These are phyloP conservation scores for Silurus glanis DNA, from an alignment of 2,113 vertebrate genomes.

Conservation along the genomic window DNA sequence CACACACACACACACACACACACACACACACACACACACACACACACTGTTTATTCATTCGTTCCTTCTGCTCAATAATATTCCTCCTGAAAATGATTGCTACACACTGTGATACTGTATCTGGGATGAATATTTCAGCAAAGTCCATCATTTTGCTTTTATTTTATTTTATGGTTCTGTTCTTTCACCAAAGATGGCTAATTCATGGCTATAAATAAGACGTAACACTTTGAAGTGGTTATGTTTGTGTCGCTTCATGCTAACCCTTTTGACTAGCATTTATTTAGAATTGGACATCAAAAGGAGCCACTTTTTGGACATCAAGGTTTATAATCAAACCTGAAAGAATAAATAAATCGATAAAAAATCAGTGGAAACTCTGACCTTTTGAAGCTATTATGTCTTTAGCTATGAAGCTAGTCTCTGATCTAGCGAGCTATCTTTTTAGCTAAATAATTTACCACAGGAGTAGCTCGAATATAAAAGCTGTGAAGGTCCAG, in stretches of 20 bases:
- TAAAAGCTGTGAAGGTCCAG: too few relatives aligned
- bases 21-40: slow-evolving; percentile 4
- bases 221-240: neutral
- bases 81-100: neutral
- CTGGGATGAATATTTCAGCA: neutral
- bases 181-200: neutral
- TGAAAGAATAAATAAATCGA: too few relatives aligned
- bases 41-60: neutral
- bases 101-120: neutral
- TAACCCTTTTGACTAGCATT: neutral
- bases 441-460: neutral
- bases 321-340: too few relatives aligned
- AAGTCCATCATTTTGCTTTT: neutral
- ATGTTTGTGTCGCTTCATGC: neutral
- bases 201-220: neutral
- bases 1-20: slow-evolving; percentile 1
- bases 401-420: neutral
- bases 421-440: neutral
- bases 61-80: neutral
- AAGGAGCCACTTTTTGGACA: too few relatives aligned
- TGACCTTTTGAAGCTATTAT: neutral
- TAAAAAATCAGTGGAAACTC: too few relatives aligned
- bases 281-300: neutral
- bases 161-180: neutral
- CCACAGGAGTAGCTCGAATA: neutral